These are phyloP conservation scores for Falco columbarius DNA, from an alignment of 2,797 vertebrate genomes.

Conservation along the genomic window DNA sequence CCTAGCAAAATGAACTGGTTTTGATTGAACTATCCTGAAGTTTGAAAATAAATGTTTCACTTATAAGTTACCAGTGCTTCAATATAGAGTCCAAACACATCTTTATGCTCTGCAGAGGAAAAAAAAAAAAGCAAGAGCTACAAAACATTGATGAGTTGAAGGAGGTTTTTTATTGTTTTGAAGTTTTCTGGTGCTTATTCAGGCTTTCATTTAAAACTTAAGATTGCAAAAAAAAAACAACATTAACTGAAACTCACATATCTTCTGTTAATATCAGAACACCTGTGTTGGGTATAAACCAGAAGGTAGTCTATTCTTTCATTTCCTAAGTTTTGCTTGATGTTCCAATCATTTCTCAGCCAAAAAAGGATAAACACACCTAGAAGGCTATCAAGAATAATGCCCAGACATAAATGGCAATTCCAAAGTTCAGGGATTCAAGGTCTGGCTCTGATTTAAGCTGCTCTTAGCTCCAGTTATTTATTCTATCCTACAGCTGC, in stretches of 20 bases:
- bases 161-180: not conserved
- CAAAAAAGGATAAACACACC: not conserved
- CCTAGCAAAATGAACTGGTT: not conserved
- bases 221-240: not conserved
- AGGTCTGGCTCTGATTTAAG: not conserved
- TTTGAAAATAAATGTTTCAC: not conserved
- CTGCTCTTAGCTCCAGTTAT: not conserved
- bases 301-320: not conserved
- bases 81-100: not conserved
- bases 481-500: not conserved
- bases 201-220: not conserved
- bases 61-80: not conserved
- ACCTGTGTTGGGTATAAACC: not conserved
- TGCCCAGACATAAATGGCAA: not conserved
- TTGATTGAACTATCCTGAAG: not conserved
- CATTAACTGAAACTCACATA: not conserved
- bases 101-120: not conserved
- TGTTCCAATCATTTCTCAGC: not conserved
- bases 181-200: not conserved
- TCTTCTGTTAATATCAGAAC: not conserved
- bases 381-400: not conserved
- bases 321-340: not conserved
- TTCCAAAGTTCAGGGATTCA: not conserved
- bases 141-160: not conserved
- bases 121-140: not conserved